phyloP scores from a whole-genome alignment of 2,113 vertebrate genomes.

The Oriolus oriolus region DNA sequence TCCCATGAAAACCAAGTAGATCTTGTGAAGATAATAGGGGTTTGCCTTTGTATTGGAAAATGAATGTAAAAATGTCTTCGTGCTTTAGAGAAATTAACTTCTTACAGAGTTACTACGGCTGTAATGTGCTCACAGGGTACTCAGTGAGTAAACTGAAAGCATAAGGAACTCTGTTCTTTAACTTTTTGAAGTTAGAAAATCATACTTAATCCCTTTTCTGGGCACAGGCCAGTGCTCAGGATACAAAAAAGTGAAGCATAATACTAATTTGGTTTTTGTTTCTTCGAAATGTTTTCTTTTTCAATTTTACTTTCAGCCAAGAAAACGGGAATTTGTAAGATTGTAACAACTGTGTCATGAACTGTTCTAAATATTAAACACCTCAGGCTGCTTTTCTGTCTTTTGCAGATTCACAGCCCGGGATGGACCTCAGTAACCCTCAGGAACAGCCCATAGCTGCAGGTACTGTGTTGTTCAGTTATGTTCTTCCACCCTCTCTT shows the following conservation, averaged over 20 bases:
- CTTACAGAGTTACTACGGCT: accelerated
- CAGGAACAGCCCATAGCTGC: constrained; percentile 63
- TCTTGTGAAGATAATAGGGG: neutral
- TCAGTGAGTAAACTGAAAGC: neutral
- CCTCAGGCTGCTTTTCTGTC: neutral
- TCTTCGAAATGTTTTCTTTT: neutral
- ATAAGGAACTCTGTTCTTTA: neutral
- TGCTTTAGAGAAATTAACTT: neutral
- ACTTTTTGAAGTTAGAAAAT: neutral
- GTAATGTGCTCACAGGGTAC: neutral
- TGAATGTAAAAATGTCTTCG: neutral
- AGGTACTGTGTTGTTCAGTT: constrained; percentile 57
- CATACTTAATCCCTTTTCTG: neutral
- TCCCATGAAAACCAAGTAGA: neutral
- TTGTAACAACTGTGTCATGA: accelerated
- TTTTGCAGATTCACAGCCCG: constrained; percentile 65
- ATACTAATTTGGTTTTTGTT: neutral
- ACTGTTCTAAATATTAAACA: neutral
- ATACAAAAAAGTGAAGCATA: neutral
- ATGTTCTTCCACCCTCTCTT: neutral
- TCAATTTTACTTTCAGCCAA: neutral
- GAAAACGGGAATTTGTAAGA: neutral
- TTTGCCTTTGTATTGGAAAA: neutral
- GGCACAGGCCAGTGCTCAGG: neutral
- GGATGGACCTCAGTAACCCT: constrained; percentile 64